phyloP scores from a whole-genome alignment of 37 sponge, comb jelly and placozoan species.

The Eunapius fragilis region DNA sequence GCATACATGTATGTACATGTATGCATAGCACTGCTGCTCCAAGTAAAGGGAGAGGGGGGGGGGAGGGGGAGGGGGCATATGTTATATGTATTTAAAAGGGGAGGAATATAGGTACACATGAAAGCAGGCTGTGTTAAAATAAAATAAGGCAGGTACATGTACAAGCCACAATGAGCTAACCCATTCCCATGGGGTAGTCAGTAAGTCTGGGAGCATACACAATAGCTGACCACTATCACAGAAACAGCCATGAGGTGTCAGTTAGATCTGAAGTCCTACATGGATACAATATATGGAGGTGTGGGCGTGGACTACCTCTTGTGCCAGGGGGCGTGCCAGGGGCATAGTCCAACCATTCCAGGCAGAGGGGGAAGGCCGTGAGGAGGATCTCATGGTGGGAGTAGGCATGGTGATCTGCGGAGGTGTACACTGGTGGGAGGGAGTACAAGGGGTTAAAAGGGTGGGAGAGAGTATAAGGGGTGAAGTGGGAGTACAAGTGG shows the following conservation, averaged over 20 bases:
- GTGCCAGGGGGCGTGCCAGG: slow-evolving; percentile 63
- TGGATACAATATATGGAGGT: background rate
- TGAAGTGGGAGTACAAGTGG: background rate
- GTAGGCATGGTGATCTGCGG: slow-evolving; percentile 58
- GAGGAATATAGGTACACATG: background rate
- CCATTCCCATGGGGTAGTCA: background rate
- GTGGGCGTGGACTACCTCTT: slow-evolving; percentile 40
- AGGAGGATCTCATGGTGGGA: slow-evolving; percentile 92
- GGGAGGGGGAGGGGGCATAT: no score
- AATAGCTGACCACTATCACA: background rate
- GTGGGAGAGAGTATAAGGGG: background rate
- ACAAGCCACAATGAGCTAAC: background rate
- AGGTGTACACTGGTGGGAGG: slow-evolving; percentile 53
- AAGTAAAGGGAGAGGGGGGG: no score
- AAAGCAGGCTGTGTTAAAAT: background rate
- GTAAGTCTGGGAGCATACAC: slow-evolving; percentile 15
- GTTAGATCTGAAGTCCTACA: background rate
- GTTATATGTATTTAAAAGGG: no score
- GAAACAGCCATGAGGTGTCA: background rate
- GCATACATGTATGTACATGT: background rate
- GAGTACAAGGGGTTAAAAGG: background rate
- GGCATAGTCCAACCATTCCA: slow-evolving; percentile 95
- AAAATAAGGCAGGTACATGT: no score
- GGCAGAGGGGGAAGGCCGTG: slow-evolving; percentile 79
- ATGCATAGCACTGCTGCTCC: no score